Conservation (phyloP, 2,888 invertebrate genomes). For the Erpobdella octoculata region DNA sequence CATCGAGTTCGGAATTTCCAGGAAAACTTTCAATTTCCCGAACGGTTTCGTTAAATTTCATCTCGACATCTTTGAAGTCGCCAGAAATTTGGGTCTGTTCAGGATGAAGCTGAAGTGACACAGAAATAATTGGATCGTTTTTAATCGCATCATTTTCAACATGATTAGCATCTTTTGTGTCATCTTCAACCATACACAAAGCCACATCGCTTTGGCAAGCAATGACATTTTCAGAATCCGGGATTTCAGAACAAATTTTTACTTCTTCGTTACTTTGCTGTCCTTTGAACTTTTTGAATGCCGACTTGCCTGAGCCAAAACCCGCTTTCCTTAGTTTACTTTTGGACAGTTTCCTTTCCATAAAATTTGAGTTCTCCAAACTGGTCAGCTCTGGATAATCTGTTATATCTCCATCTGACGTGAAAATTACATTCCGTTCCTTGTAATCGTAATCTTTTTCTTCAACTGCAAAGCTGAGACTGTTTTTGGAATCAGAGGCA, state of each 20-base stretch:
- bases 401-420: neutral
- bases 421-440: neutral
- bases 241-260: neutral
- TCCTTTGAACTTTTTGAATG: conserved; percentile 16
- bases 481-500: neutral
- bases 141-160: neutral
- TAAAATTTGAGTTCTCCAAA: neutral
- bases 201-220: neutral
- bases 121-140: no score
- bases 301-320: conserved; percentile 16
- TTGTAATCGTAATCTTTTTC: no score
- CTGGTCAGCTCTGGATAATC: neutral
- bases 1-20: neutral
- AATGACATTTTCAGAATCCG: no score
- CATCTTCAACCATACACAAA: neutral
- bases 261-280: neutral
- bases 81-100: neutral
- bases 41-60: neutral
- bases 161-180: neutral
- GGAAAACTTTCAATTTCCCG: neutral
- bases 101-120: no score
- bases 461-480: neutral
- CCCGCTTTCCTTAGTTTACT: neutral
- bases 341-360: neutral
- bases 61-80: neutral